Base-by-base conservation (phyloP, 1,140 invertebrate species). In the Lanistes nyassanus region DNA sequence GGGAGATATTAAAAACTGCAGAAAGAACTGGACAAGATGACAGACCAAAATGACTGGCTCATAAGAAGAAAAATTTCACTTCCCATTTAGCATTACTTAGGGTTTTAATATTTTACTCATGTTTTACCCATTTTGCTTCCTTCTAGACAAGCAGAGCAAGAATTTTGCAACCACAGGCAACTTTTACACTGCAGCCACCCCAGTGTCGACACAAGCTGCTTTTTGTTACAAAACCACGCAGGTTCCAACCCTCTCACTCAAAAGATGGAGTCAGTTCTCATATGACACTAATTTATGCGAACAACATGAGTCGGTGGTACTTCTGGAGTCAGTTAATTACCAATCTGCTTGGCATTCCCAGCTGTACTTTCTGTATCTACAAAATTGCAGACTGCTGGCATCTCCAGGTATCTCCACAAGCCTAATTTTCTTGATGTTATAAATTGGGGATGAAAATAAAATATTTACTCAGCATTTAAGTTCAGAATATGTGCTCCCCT, bases 321-420 rank as follows among this genome's bases (percentile, higher is more conserved):
- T 76, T 71, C 60, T 76, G 67, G 66, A 56, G 66, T n/a, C 75
- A 76, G 68, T 16, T 76, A 42, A 4, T 58, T n/a, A 68, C 71
- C 68, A 70, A 76, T 51, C 9, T 36, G 29, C 37, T 76, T 55
- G 42, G 56, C 6, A 31, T 76, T 16, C 75, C 75, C 11, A 72
- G 53, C 31, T 53, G 39, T 47, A 42, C 21, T 21, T 29, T 62
- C 26, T 70, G 56, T 37, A 31, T 37, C 37, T 47, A 53, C 7
- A 47, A 62, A 19, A 42, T 69, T 37, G 37, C 16, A 11, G 29
- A 1, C 9, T 23, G n/a, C 31, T 76, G 70, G 70, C 70, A 58
- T 26, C 3, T 29, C 21, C 55, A 42, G 70, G 70, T 72, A 19
- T 21, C 26, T n/a, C n/a, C n/a, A n/a, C n/a, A n/a, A n/a, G n/a